Conservation (phyloP, 2,113 vertebrate species). For the Toxostoma redivivum region DNA sequence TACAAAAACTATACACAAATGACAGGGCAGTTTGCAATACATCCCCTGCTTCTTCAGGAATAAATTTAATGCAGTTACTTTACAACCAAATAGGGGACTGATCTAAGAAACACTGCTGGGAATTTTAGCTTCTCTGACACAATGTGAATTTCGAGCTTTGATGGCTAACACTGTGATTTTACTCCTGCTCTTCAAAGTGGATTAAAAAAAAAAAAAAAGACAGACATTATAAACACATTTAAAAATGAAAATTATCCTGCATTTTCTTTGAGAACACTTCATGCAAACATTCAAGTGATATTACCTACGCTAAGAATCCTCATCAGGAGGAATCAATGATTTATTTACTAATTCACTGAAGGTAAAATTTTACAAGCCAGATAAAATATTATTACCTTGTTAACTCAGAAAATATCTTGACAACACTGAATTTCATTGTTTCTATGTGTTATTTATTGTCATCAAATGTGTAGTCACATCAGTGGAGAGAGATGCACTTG, state of each 20-base stretch:
- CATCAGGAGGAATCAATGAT: constrained; percentile 40
- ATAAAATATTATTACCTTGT: constrained; percentile 53
- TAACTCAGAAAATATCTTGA: constrained; percentile 40
- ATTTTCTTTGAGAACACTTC: constrained; percentile 50
- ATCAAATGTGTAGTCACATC: background rate
- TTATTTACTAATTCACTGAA: constrained; percentile 54
- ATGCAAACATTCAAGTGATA: constrained; percentile 46
- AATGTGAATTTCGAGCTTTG: background rate
- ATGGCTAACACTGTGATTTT: background rate
- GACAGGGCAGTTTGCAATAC: background rate
- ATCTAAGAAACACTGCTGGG: background rate
- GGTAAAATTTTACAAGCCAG: constrained; percentile 55
- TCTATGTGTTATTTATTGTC: constrained; percentile 26
- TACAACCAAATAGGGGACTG: background rate
- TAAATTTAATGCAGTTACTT: background rate
- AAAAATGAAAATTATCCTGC: constrained; percentile 43
- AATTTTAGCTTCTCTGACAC: background rate
- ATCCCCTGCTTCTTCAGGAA: background rate
- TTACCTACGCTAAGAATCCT: constrained; percentile 47
- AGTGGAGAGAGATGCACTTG: background rate
- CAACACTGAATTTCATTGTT: constrained; percentile 45
- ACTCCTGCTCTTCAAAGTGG: background rate
- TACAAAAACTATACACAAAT: background rate
- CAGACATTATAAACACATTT: constrained; percentile 15
- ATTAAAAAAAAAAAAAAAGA: background rate